phyloP scores from a whole-genome alignment of 2,888 invertebrate genomes.

The Fabriciana adippe region DNA sequence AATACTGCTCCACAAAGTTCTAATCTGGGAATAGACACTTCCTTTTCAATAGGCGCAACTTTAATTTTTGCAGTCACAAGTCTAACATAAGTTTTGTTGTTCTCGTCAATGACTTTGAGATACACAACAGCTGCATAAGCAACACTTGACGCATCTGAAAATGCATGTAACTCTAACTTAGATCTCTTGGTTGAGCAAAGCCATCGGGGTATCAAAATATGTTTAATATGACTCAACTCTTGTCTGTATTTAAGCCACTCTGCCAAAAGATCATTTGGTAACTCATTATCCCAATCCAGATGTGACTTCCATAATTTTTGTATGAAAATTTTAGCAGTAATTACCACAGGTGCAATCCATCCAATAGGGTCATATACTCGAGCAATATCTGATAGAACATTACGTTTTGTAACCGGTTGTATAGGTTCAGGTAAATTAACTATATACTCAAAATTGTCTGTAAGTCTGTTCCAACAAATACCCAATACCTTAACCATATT shows the following conservation, averaged over 20 bases:
- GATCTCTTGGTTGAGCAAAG: constrained; percentile 4
- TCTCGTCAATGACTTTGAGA: constrained; percentile 23
- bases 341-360: constrained; percentile 43
- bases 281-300: constrained; percentile 38
- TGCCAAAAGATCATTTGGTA: constrained; percentile 23
- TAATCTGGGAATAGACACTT: too few species aligned
- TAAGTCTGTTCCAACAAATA: too few species aligned
- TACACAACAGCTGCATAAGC: constrained; percentile 41
- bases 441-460: too few species aligned
- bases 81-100: constrained; percentile 24
- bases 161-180: constrained; percentile 37
- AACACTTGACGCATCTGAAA: constrained; percentile 39
- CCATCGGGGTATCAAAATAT: constrained; percentile 38
- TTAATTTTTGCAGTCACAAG: too few species aligned
- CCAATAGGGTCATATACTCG: constrained; percentile 45
- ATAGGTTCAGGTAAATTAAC: too few species aligned
- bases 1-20: too few species aligned
- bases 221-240: constrained; percentile 22
- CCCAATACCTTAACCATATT: too few species aligned
- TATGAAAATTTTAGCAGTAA: constrained; percentile 39
- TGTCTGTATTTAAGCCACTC: constrained; percentile 34
- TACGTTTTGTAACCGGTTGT: constrained; percentile 45
- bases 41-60: too few species aligned
- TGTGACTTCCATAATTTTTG: constrained; percentile 40
- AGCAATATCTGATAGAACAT: constrained; percentile 42